A percentile compares a stretch with the other conserved stretches of the same genome.
Evolutionary conservation across 2,797 vertebrate genomes (phyloP).

Genomic region (Eleutherodactylus coqui): DNA sequence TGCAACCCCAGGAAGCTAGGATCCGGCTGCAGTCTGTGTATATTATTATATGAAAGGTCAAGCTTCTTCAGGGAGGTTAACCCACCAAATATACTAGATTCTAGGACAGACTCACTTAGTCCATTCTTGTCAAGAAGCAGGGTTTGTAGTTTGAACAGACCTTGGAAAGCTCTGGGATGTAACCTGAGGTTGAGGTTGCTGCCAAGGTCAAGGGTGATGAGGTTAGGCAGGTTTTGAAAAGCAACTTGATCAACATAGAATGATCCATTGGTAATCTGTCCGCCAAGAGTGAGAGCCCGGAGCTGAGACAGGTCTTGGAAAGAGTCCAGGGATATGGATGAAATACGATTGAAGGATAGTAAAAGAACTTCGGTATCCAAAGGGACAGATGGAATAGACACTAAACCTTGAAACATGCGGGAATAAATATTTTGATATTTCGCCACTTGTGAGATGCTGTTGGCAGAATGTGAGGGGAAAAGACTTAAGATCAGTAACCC

Average conservation of each 20-base stretch:
- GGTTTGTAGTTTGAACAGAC: slow-evolving; percentile 58
- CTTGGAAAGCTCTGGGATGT: slow-evolving; percentile 55
- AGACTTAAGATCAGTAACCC: neutral
- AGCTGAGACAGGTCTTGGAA: slow-evolving; percentile 53
- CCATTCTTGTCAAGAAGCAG: slow-evolving; percentile 61
- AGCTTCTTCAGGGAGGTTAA: slow-evolving; percentile 61
- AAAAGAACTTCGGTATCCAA: slow-evolving; percentile 39
- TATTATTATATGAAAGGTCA: slow-evolving; percentile 62
- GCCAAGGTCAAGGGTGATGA: slow-evolving; percentile 65
- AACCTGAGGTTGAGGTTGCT: slow-evolving; percentile 58
- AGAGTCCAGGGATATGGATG: slow-evolving; percentile 46
- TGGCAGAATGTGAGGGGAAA: accelerated
- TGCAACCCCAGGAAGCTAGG: slow-evolving; percentile 55
- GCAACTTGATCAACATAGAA: slow-evolving; percentile 57
- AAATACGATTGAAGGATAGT: slow-evolving; percentile 61
- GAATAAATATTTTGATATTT: slow-evolving; percentile 17
- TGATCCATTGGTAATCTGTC: slow-evolving; percentile 12
- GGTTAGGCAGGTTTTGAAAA: slow-evolving; percentile 58
- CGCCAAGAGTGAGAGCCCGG: slow-evolving; percentile 44
- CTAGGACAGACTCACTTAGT: slow-evolving; percentile 57
- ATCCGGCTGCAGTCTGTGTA: slow-evolving; percentile 59
- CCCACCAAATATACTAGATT: slow-evolving; percentile 54
- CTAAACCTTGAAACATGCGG: slow-evolving; percentile 38
- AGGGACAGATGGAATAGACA: neutral
- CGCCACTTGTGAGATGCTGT: neutral